Conservation (phyloP, 2,797 vertebrate species). For the Spea hammondii region DNA sequence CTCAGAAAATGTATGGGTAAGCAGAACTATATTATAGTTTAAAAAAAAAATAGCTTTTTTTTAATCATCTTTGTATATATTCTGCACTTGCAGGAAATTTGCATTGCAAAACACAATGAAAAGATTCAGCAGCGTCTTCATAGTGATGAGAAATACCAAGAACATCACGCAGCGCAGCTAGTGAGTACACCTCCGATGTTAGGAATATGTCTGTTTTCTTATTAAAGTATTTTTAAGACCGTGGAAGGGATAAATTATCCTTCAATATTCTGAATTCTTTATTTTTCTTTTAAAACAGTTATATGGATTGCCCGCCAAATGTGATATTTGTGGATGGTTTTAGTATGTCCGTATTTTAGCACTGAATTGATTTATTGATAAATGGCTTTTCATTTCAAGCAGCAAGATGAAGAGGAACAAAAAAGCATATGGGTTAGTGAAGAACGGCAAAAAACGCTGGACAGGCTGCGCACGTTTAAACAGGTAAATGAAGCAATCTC, state of each 20-base stretch:
- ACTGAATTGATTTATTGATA: no score
- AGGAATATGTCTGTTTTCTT: background rate
- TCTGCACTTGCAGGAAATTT: constrained; percentile 80
- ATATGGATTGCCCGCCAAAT: no score
- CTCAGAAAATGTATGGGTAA: no score
- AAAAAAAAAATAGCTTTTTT: no score
- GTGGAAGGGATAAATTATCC: no score
- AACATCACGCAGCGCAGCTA: constrained; percentile 68
- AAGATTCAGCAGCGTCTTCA: constrained; percentile 82
- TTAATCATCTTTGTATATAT: background rate
- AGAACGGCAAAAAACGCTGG: constrained; percentile 90
- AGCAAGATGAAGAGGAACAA: constrained; percentile 80
- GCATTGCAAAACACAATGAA: constrained; percentile 89
- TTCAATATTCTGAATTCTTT: no score
- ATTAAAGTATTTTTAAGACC: no score
- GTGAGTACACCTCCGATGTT: constrained; percentile 62
- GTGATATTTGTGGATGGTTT: background rate
- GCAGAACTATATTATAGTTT: no score
- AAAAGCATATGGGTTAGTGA: constrained; percentile 83
- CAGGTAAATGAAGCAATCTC: constrained; percentile 71
- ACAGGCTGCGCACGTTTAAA: constrained; percentile 90
- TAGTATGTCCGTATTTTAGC: background rate
- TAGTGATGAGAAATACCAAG: constrained; percentile 64
- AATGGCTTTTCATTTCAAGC: constrained; percentile 47
- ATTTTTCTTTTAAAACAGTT: no score